These are phyloP conservation scores for Semicossyphus pulcher DNA, from an alignment of 2,113 vertebrate species.

Conservation along the genomic window DNA sequence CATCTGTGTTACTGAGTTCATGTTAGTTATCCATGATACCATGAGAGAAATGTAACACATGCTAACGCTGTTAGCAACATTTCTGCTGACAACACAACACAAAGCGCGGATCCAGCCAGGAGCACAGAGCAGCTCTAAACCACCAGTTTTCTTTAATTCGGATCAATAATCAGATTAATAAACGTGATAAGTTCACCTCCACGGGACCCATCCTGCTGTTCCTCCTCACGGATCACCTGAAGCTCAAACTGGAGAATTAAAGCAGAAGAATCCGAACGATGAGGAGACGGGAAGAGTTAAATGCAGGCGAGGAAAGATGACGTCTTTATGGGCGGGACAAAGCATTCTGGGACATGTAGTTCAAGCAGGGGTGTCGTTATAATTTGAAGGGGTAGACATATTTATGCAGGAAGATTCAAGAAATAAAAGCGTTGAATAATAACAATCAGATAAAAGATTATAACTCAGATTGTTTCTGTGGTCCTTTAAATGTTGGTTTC, in stretches of 20 bases:
- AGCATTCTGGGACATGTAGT: conserved; percentile 60
- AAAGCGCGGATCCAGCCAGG: not conserved
- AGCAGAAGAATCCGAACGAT: rapidly evolving
- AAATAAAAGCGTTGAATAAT: too few species aligned
- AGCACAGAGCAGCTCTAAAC: not conserved
- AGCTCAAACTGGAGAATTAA: rapidly evolving
- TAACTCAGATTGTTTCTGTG: too few species aligned
- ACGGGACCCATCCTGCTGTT: conserved; percentile 63
- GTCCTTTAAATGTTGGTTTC: too few species aligned
- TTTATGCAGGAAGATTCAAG: too few species aligned
- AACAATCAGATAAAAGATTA: too few species aligned
- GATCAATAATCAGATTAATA: not conserved
- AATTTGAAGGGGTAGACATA: too few species aligned
- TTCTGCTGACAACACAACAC: not conserved
- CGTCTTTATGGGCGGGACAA: rapidly evolving
- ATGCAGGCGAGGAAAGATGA: conserved; percentile 13
- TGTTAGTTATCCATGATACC: too few species aligned
- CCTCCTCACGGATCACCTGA: not conserved
- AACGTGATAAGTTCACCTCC: conserved; percentile 51
- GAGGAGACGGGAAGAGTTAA: not conserved
- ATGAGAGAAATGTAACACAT: too few species aligned
- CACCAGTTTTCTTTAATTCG: not conserved
- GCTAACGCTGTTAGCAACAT: not conserved
- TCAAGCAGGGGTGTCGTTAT: too few species aligned
- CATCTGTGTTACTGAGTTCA: too few species aligned